phyloP scores from a whole-genome alignment of 37 sponge, comb jelly and placozoan species.

The Mnemiopsis leidyi region DNA sequence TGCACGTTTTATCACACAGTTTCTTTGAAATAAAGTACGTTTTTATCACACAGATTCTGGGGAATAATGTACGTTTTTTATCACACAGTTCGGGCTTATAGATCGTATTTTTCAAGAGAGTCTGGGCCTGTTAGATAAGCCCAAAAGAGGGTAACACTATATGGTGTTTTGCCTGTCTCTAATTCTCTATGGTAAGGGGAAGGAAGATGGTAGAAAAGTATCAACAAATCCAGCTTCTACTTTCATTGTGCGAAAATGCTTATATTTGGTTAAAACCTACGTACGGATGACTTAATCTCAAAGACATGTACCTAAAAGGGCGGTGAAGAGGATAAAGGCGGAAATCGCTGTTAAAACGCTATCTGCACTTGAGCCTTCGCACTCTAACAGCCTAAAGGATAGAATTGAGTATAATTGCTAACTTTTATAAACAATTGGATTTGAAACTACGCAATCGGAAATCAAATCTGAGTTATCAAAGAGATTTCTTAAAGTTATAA shows the following conservation, averaged over 20 bases:
- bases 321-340: constrained; percentile 1
- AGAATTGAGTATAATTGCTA: not conserved
- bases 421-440: not conserved
- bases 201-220: no score
- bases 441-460: not conserved
- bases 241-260: no score
- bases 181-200: no score
- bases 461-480: not conserved
- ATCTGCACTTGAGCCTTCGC: not conserved
- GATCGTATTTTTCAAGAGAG: not conserved
- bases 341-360: not conserved
- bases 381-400: not conserved
- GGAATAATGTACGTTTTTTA: no score
- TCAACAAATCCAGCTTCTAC: no score
- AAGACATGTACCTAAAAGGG: constrained; percentile 1
- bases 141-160: not conserved
- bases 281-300: no score
- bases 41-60: not conserved
- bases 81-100: not conserved
- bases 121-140: not conserved
- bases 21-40: no score
- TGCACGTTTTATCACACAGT: no score
- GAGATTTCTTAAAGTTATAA: not conserved
- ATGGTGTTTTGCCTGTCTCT: not conserved
- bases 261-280: no score